Evolutionary conservation across 1,140 invertebrate genomes (phyloP), one percentile per base, ranked within the genome.

Genomic region (Leptinotarsa defecta): DNA sequence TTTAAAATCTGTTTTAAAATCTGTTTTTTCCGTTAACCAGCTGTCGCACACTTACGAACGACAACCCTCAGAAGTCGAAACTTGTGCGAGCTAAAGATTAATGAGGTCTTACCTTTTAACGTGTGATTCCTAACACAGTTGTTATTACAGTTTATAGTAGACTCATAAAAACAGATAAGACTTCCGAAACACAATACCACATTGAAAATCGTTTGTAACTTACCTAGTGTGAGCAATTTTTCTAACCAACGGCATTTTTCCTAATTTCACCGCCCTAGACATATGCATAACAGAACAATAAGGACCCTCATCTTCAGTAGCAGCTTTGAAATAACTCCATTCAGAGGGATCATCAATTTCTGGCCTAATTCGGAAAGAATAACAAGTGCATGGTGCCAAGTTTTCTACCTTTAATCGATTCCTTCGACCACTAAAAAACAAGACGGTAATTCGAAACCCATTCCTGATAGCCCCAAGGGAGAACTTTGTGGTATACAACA

Each of bases 321-420:
- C 81, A 13, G 75, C 76, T 76, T 79, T 83, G 73, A 84, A 84
- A 68, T 75, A 65, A 5, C 75, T 34, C 81, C 79, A 82, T 5
- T 80, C 74, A 11, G 65, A 3, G 13, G 8, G 8, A 22, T 73
- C 24, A n/a, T 70, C 73, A 17, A 24, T 49, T 43, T 75, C 71
- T 4, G 20, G 19, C 76, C 78, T 81, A 19, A 82, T 62, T 68
- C 81, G 61, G 65, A 84, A 84, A 34, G 75, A 73, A 67, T 82
- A 83, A 61, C 77, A 81, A 61, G 77, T 81, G 73, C 77, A 81
- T 2, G 80, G 81, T 19, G 80, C 78, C 24, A 84, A 75, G 68
- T 74, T 73, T 20, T 77, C 61, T 11, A 83, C 76, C 68, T 63
- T 79, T 48, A 68, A 77, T 57, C 70, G 48, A 8, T 72, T 78